Evolutionary conservation across 2,113 vertebrate genomes (phyloP).

Genomic region (Anarrhichthys ocellatus): DNA sequence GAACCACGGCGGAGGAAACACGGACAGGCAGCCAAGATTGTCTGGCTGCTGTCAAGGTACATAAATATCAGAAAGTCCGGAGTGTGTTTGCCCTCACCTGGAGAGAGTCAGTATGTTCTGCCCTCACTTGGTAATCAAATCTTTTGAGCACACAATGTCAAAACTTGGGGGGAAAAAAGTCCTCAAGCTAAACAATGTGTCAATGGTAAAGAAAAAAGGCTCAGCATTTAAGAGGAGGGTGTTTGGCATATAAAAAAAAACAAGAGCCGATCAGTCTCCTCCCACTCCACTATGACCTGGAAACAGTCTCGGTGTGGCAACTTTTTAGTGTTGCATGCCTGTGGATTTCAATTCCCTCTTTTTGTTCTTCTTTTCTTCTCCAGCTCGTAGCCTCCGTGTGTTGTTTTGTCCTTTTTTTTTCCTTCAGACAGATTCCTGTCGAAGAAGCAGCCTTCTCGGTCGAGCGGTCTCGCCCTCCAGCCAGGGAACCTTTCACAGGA

Average conservation of each 20-base stretch:
- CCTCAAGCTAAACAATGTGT: constrained; percentile 29
- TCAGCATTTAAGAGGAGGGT: constrained; percentile 23
- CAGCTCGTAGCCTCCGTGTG: neutral
- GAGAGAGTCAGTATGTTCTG: neutral
- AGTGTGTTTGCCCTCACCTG: constrained; percentile 6
- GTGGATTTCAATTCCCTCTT: constrained; percentile 1
- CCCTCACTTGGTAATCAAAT: constrained; percentile 22
- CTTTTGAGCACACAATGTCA: neutral
- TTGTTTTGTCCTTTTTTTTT: neutral
- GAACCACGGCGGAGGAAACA: constrained; percentile 65
- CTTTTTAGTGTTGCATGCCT: constrained; percentile 56
- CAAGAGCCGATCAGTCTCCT: constrained; percentile 63
- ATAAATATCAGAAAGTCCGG: constrained; percentile 41
- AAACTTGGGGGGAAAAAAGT: neutral
- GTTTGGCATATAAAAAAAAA: constrained; percentile 41
- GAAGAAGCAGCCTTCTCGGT: constrained; percentile 3
- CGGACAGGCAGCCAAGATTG: constrained; percentile 61
- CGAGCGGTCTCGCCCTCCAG: constrained; percentile 22
- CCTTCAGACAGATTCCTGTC: constrained; percentile 11
- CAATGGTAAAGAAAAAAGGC: neutral
- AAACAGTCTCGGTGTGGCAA: constrained; percentile 68
- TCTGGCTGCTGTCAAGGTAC: constrained; percentile 71
- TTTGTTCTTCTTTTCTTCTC: neutral
- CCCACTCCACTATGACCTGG: constrained; percentile 81
- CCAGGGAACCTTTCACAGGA: constrained; percentile 44